Conservation (phyloP, 2,113 vertebrate species). For the Thalassoma bifasciatum region DNA sequence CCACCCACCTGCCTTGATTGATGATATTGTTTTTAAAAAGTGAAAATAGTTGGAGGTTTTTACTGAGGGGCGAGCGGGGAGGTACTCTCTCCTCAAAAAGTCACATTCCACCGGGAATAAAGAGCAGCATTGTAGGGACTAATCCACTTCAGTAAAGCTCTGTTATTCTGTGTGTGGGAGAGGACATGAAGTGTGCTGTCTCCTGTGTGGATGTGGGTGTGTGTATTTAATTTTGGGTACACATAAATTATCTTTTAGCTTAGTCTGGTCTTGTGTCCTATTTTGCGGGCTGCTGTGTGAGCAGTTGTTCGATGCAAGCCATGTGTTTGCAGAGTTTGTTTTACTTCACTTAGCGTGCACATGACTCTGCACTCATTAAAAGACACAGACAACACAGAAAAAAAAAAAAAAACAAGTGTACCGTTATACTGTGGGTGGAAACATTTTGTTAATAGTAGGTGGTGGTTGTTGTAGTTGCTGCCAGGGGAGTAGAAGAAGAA, state of each 20-base stretch:
- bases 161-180: constrained; percentile 54
- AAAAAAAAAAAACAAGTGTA: no score
- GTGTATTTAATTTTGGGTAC: constrained; percentile 30
- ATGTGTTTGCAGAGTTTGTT: background rate
- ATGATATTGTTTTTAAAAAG: constrained; percentile 84
- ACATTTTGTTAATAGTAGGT: no score
- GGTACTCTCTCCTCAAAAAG: constrained; percentile 59
- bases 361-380: background rate
- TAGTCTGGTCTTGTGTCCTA: background rate
- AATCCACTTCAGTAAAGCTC: constrained; percentile 71
- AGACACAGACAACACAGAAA: no score
- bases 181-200: constrained; percentile 27
- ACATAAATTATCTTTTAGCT: background rate
- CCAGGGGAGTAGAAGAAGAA: no score
- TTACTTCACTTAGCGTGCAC: background rate
- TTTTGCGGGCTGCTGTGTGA: background rate
- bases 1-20: constrained; percentile 79
- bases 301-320: background rate
- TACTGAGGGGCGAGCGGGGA: constrained; percentile 4
- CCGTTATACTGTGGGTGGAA: no score
- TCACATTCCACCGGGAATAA: constrained; percentile 79
- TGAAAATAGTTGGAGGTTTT: constrained; percentile 76
- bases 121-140: constrained; percentile 76
- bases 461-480: no score
- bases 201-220: constrained; percentile 19